phyloP scores from a whole-genome alignment of 2,888 invertebrate species.

The Hypena proboscidalis region DNA sequence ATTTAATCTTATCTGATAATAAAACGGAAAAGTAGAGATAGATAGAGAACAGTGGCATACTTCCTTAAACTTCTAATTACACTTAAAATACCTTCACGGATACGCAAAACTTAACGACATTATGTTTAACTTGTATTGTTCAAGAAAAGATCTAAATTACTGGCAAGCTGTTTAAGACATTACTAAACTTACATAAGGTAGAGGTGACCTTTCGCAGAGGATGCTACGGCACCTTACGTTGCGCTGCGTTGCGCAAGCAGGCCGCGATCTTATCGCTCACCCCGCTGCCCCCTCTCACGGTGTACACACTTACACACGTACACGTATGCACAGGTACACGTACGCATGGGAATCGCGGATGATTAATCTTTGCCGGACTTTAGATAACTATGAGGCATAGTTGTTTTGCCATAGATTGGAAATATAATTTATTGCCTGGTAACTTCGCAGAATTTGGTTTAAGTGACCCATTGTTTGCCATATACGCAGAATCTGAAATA shows the following conservation, averaged over 20 bases:
- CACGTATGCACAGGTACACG: conserved; percentile 15
- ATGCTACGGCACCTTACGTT: conserved; percentile 67
- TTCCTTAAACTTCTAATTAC: too few species aligned
- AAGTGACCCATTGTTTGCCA: too few species aligned
- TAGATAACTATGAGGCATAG: not conserved
- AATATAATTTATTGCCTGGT: too few species aligned
- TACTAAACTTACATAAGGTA: conserved; percentile 59
- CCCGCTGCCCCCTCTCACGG: conserved; percentile 46
- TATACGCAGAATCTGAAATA: too few species aligned
- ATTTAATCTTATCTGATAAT: too few species aligned
- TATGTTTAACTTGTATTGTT: conserved; percentile 16
- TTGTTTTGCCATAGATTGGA: too few species aligned
- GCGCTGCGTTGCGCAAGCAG: conserved; percentile 59
- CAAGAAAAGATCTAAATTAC: conserved; percentile 23
- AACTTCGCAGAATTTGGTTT: too few species aligned
- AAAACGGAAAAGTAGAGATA: too few species aligned
- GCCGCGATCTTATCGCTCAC: conserved; percentile 62
- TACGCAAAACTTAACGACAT: not conserved
- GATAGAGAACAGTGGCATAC: too few species aligned
- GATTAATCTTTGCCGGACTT: conserved; percentile 25
- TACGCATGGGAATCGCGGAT: conserved; percentile 34
- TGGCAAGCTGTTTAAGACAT: conserved; percentile 37
- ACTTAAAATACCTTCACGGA: too few species aligned
- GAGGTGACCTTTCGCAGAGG: conserved; percentile 75
- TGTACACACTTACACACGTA: conserved; percentile 14